Evolutionary conservation across 2,888 invertebrate genomes (phyloP), one percentile per base, ranked within the genome.

Genomic region (Andrena trimmerana): DNA sequence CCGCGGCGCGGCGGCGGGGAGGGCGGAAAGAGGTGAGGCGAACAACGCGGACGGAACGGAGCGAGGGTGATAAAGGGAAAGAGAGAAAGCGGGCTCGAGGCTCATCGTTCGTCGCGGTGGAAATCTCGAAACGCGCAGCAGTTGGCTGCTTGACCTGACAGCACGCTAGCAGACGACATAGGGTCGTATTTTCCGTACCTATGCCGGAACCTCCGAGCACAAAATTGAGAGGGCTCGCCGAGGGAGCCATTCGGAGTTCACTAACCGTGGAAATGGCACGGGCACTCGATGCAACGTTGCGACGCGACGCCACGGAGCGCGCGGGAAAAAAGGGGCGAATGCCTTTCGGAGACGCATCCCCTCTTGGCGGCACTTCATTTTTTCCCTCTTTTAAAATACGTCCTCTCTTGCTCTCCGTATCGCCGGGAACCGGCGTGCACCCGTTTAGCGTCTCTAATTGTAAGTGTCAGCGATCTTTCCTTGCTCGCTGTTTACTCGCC

Each of bases 261-360:
- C 87, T 87, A 86, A 88, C 86, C 87, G 88, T 88, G 81, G 81
- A 88, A 88, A 88, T 62, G 81, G 69, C 75, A 72, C 78, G 57
- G 57, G 68, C 76, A 76, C 71, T 78, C 75, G 86, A 72, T 63
- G 78, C 68, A 69, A 77, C 74, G 74, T 54, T 65, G 63, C 78
- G 69, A 63, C 54, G 33, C 54, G 71, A 73, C 63, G 67, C 73
- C 67, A n/a, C 59, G 60, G 36, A 77, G 69, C 59, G 42, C 71
- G 72, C 50, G 62, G 65, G 27, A 10, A 74, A 69, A n/a, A 24
- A 27, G 52, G 67, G 66, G 59, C 52, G 67, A 60, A 54, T 54
- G 57, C 62, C 60, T 69, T 82, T 63, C 82, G 63, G 59, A 75
- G 82, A 75, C 62, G 66, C 67, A 63, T 59, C 75, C 29, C 68